phyloP scores from a whole-genome alignment of 2,797 vertebrate species.

The Melanogrammus aeglefinus region DNA sequence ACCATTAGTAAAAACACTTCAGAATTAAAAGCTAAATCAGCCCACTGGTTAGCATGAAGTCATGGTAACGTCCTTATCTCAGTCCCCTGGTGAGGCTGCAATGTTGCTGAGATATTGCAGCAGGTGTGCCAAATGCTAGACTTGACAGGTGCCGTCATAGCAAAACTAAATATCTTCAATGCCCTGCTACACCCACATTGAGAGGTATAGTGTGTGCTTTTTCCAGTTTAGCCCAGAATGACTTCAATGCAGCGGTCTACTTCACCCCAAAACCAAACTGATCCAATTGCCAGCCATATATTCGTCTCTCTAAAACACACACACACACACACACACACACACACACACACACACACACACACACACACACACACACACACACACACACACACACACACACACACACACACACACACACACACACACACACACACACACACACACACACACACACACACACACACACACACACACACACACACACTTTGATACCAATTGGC shows the following conservation, averaged over 20 bases:
- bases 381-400: background rate
- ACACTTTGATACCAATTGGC: background rate
- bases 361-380: background rate
- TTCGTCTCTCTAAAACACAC: background rate
- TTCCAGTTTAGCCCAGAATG: background rate
- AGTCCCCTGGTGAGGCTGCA: background rate
- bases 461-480: no score
- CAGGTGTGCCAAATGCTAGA: background rate
- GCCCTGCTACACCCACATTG: background rate
- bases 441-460: background rate
- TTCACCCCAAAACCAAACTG: background rate
- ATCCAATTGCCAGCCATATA: background rate
- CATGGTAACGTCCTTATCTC: background rate
- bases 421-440: background rate
- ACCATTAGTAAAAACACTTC: background rate
- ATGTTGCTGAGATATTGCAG: background rate
- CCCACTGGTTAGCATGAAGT: background rate
- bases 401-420: no score
- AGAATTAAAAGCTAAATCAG: background rate
- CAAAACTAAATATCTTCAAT: background rate
- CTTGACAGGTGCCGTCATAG: constrained; percentile 33
- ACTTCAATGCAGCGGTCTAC: background rate
- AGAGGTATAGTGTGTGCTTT: background rate
- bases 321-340: background rate
- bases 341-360: no score